A percentile compares a stretch with the other conserved stretches of the same genome.
phyloP scores from a whole-genome alignment of 2,113 vertebrate genomes.

The Centrocercus urophasianus region DNA sequence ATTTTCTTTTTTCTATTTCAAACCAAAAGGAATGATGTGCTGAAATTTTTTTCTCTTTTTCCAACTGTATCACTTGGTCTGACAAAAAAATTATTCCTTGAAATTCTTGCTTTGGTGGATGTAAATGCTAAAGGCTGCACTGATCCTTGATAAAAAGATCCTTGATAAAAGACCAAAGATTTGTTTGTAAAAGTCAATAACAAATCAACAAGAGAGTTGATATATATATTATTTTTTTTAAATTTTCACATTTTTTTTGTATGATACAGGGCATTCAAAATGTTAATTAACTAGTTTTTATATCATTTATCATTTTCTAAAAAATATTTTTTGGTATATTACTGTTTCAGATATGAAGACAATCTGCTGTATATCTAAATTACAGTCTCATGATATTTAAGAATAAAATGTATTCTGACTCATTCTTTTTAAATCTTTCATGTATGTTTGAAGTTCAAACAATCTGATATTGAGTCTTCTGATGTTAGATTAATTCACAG shows the following conservation, averaged over 20 bases:
- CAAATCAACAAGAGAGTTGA: background rate
- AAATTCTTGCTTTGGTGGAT: background rate
- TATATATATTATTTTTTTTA: background rate
- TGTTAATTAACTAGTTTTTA: background rate
- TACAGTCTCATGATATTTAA: background rate
- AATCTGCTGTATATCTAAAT: background rate
- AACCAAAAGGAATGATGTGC: background rate
- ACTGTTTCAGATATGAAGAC: background rate
- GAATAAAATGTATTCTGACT: slow-evolving; percentile 7
- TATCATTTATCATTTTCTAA: background rate
- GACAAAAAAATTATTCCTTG: background rate
- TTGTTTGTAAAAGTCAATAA: background rate
- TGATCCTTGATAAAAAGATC: background rate
- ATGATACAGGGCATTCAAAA: background rate
- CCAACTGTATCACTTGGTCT: background rate
- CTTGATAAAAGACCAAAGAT: background rate
- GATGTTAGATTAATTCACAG: slow-evolving; percentile 12
- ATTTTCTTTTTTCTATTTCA: background rate
- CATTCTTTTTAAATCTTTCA: background rate
- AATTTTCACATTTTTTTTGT: background rate
- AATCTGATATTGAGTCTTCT: slow-evolving; percentile 6
- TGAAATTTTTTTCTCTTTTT: background rate
- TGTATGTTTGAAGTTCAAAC: slow-evolving; percentile 2
- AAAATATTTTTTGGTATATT: background rate
- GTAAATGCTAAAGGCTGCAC: background rate